Percentiles rank a stretch among this genome's conserved stretches.
phyloP scores from a whole-genome alignment of 2,113 vertebrate genomes.

The Arenaria interpres region DNA sequence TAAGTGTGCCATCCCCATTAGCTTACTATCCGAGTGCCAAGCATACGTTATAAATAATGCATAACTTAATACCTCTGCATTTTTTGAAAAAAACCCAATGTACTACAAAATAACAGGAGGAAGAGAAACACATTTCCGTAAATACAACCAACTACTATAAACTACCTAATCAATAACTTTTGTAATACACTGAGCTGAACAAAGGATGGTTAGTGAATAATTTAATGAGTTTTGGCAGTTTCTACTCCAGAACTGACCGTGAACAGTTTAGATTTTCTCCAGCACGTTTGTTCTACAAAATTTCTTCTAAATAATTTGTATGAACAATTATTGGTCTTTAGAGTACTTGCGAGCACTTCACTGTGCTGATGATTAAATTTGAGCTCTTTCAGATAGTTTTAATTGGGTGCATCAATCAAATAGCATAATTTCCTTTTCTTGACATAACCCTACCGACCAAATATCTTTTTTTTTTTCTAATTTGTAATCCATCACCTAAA shows the following conservation, averaged over 20 bases:
- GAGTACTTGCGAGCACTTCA: background rate
- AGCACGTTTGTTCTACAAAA: background rate
- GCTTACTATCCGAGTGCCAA: background rate
- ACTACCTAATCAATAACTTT: constrained; percentile 5
- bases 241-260: background rate
- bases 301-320: constrained; percentile 11
- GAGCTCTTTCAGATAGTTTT: background rate
- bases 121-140: background rate
- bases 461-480: background rate
- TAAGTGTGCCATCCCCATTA: background rate
- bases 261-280: background rate
- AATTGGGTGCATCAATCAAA: background rate
- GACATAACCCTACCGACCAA: background rate
- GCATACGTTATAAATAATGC: background rate
- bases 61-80: background rate
- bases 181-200: background rate
- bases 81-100: background rate
- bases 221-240: background rate
- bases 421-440: background rate
- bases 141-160: background rate
- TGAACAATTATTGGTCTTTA: background rate
- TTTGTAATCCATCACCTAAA: background rate
- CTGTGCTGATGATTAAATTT: background rate
- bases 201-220: constrained; percentile 20
- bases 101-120: background rate